Base-by-base conservation (phyloP, 2,888 invertebrate genomes). In the Parasteatoda lunata region DNA sequence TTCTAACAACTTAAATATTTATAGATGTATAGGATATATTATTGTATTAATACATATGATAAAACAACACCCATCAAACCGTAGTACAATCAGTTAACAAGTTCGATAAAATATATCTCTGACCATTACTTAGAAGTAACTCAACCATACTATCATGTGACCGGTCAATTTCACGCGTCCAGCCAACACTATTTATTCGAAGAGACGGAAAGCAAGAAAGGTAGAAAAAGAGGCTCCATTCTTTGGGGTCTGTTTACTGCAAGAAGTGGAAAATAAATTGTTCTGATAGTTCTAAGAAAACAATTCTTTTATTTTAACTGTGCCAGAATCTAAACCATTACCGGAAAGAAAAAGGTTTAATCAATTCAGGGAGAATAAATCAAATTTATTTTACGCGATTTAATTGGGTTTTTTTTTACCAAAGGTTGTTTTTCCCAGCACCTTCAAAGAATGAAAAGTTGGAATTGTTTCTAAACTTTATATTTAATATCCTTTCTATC, bases 81-180 rank as follows among this genome's bases (percentile, higher is more conserved):
- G n/a, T 8, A 8, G 59, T 7, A n/a, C 72, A 80, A 80, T 73
- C 80, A 80, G 52, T 72, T 72, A 65, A 51, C 80, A 79, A 49
- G 79, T 73, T 80, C 65, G 72, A 80, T 73, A 72, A 66, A 72
- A 52, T 15, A 73, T 73, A 72, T 80, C 73, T 48, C 49, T 49
- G 8, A 65, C 11, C 30, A 48, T 59, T 59, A 59, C 51, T 66
- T 71, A 13, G 52, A 65, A 30, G 54, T 82, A 70, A 54, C 51
- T 82, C 76, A 64, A 64, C 68, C 69, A 64, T 52, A 59, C 54
- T 30, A 70, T 83, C 77, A 77, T 47, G 77, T 71, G 77, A 71
- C 65, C 59, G 77, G 77, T 77, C 83, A 83, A 83, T 83, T 83
- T 77, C 83, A 83, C 77, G 83, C 77, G 69, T 76, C 76, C 47